Percentiles rank a stretch among this genome's conserved stretches.
Evolutionary conservation across 2,888 invertebrate species (phyloP).

Genomic region (Diadromus collaris): DNA sequence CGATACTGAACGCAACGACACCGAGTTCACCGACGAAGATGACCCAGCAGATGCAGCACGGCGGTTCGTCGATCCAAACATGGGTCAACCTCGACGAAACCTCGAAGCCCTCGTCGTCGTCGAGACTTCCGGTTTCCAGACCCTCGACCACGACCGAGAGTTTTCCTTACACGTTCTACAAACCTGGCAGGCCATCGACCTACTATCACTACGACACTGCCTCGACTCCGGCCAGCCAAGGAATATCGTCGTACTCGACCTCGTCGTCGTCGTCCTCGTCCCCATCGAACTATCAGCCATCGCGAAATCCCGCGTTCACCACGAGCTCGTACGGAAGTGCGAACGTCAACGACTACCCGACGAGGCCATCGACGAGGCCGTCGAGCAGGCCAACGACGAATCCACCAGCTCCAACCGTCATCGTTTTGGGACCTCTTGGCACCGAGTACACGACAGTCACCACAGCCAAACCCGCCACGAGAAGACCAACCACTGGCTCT

Average conservation of each 20-base stretch:
- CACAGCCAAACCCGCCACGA: conserved; percentile 74
- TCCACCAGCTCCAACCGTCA: conserved; percentile 83
- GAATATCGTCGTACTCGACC: conserved; percentile 48
- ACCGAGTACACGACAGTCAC: conserved; percentile 75
- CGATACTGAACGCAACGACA: conserved; percentile 79
- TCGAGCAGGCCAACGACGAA: conserved; percentile 77
- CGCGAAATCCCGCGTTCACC: conserved; percentile 65
- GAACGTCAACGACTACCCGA: conserved; percentile 67
- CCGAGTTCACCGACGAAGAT: conserved; percentile 63
- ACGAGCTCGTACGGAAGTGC: conserved; percentile 70
- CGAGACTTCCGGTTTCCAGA: conserved; percentile 34
- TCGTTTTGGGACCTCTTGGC: conserved; percentile 82
- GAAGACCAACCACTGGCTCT: conserved; percentile 63
- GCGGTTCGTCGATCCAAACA: conserved; percentile 69
- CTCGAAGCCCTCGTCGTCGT: conserved; percentile 73
- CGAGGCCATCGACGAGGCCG: conserved; percentile 79
- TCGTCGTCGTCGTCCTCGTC: conserved; percentile 37
- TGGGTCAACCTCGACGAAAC: conserved; percentile 76
- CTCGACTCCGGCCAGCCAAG: conserved; percentile 61
- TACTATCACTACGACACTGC: conserved; percentile 75
- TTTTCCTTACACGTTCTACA: conserved; percentile 74
- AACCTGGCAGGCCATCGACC: conserved; percentile 71
- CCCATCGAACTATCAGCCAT: conserved; percentile 58
- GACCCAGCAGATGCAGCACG: conserved; percentile 47
- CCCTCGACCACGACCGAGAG: conserved; percentile 68